phyloP scores from a whole-genome alignment of 2,888 invertebrate species.

The Dioctria linearis region DNA sequence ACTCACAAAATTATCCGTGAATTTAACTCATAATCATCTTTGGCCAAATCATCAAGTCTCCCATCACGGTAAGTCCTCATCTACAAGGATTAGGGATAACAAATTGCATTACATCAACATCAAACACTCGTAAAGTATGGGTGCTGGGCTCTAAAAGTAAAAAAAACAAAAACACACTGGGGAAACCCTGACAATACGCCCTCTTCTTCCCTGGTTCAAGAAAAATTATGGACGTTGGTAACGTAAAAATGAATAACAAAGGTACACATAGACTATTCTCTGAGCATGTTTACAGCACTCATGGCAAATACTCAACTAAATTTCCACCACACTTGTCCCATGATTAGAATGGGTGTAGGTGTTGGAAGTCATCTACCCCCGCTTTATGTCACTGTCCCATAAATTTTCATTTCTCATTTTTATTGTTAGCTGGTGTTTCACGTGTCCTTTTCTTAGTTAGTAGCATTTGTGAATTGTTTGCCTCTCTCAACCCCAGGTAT shows the following conservation, averaged over 20 bases:
- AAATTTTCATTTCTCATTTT: slow-evolving; percentile 52
- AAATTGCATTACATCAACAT: slow-evolving; percentile 54
- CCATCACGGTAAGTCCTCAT: slow-evolving; percentile 52
- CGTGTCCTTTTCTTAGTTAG: slow-evolving; percentile 24
- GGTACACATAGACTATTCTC: slow-evolving; percentile 25
- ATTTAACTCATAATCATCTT: slow-evolving; percentile 41
- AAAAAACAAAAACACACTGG: slow-evolving; percentile 15
- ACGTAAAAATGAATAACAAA: slow-evolving; percentile 48
- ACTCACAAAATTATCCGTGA: slow-evolving; percentile 1
- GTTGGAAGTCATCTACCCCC: slow-evolving; percentile 42
- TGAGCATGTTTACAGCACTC: slow-evolving; percentile 46
- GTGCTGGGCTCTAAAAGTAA: background rate
- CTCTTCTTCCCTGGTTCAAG: slow-evolving; percentile 4
- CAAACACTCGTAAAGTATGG: slow-evolving; percentile 42
- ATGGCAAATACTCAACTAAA: slow-evolving; percentile 39
- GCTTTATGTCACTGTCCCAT: slow-evolving; percentile 48
- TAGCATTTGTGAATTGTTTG: slow-evolving; percentile 33
- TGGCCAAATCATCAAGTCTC: slow-evolving; percentile 22
- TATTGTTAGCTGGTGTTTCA: slow-evolving; percentile 49
- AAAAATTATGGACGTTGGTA: slow-evolving; percentile 45
- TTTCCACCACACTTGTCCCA: slow-evolving; percentile 28
- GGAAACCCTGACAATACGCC: slow-evolving; percentile 33
- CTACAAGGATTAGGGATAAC: slow-evolving; percentile 52
- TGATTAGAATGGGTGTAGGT: background rate
- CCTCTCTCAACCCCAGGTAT: background rate